Base-by-base conservation (phyloP, 2,113 vertebrate genomes). In the Phaethornis superciliosus region DNA sequence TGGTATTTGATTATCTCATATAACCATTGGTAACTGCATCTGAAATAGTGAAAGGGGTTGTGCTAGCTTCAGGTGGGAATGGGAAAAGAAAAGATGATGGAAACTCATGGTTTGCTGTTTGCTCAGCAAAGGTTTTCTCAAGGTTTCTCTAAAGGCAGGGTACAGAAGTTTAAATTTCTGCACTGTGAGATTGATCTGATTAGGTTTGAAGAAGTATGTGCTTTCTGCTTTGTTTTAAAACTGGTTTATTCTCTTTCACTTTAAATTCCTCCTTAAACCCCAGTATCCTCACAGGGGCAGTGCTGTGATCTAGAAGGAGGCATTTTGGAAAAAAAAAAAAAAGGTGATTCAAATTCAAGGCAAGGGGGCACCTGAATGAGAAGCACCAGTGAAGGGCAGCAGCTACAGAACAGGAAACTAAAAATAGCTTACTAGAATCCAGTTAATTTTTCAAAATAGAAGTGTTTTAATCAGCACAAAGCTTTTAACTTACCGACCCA, bases 401-500 rank as follows among this genome's bases (percentile, higher is more conserved):
- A 63, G 72, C 47, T 28, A 44, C n/a, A 21, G 28, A 42, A 74
- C 58, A 56, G n/a, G 32, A 56, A 51, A n/a, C 30, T 59, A 26
- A 47, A 60, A 72, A 30, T 32, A 12, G 27, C 44, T 64, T 20
- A 14, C n/a, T 59, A 35, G 63, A 81, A 75, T 21, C 35, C 28
- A 59, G 7, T 20, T 58, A 6, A 15, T 30, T 52, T 63, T 54
- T 76, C 30, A 24, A 59, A 64, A 35, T 15, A 85, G 37, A 81
- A 89, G 19, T 12, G 78, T 2, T 49, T 35, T 1, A 3, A 12
- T 4, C 35, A 28, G 52, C 67, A 23, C 76, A 83, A 58, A 71
- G 71, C 77, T 67, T 81, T 80, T 13, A 93, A 99, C 99, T 99
- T 98, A 99, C 99, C 98, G 99, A 99, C 97, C 99, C 99, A 97